Evolutionary conservation across 2,113 vertebrate species (phyloP).

Genomic region (Hystrix cristata): DNA sequence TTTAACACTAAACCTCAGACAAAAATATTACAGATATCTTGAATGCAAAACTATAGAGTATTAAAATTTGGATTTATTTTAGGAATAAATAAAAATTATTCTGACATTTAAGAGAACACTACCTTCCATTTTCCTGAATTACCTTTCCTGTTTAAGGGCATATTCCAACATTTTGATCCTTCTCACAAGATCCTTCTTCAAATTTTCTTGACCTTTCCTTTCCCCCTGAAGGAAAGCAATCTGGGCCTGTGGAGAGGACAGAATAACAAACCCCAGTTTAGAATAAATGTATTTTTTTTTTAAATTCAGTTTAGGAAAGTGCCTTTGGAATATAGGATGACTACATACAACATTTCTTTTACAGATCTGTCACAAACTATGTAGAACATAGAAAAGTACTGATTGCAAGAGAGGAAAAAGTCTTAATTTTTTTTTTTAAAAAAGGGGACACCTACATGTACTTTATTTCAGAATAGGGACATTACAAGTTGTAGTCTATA

Average conservation of each 20-base stretch:
- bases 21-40: constrained; percentile 26
- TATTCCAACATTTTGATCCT: constrained; percentile 95
- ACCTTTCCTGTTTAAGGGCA: constrained; percentile 94
- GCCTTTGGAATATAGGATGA: not conserved
- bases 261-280: constrained; percentile 79
- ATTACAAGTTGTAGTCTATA: not conserved
- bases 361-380: not conserved
- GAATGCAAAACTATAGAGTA: constrained; percentile 5
- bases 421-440: not conserved
- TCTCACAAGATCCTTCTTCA: constrained; percentile 94
- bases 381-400: not conserved
- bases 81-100: constrained; percentile 44
- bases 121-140: constrained; percentile 52
- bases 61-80: constrained; percentile 39
- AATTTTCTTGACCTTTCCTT: constrained; percentile 93
- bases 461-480: not conserved
- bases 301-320: constrained; percentile 8
- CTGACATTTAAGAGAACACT: not conserved
- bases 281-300: not conserved
- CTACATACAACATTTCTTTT: not conserved
- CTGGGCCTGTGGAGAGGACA: constrained; percentile 88
- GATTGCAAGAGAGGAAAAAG: not conserved
- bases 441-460: not conserved
- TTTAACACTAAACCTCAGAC: constrained; percentile 20
- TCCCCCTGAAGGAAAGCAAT: constrained; percentile 94